Evolutionary conservation across 2,797 vertebrate species (phyloP).

Genomic region (Antrozous pallidus): DNA sequence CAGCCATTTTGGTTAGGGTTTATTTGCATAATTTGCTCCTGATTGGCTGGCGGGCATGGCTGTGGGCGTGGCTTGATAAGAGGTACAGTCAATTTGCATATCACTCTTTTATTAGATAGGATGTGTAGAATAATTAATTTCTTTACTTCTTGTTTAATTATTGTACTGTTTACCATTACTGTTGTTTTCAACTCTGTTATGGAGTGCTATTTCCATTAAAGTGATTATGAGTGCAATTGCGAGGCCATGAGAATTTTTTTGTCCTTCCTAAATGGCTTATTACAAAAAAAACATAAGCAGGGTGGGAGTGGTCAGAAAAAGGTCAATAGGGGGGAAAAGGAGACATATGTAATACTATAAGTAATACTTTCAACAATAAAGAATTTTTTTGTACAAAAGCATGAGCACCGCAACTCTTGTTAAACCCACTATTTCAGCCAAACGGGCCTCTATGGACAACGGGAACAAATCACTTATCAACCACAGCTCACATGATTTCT

Average conservation of each 20-base stretch:
- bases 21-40: too few relatives aligned
- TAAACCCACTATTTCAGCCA: background rate
- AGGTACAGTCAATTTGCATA: too few relatives aligned
- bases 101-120: too few relatives aligned
- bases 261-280: background rate
- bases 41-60: too few relatives aligned
- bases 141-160: background rate
- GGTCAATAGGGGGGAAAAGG: too few relatives aligned
- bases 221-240: background rate
- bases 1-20: too few relatives aligned
- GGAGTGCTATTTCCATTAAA: background rate
- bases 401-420: background rate
- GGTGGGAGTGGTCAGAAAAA: too few relatives aligned
- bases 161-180: background rate
- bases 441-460: background rate
- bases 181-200: background rate
- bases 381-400: background rate
- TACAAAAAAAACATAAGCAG: background rate
- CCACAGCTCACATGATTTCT: background rate
- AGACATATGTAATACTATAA: too few relatives aligned
- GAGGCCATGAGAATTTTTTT: background rate
- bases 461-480: background rate
- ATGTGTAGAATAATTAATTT: too few relatives aligned
- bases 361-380: too few relatives aligned
- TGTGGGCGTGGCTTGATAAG: too few relatives aligned